phyloP scores from a whole-genome alignment of 2,888 invertebrate species.

The Exephanes ischioxanthus region DNA sequence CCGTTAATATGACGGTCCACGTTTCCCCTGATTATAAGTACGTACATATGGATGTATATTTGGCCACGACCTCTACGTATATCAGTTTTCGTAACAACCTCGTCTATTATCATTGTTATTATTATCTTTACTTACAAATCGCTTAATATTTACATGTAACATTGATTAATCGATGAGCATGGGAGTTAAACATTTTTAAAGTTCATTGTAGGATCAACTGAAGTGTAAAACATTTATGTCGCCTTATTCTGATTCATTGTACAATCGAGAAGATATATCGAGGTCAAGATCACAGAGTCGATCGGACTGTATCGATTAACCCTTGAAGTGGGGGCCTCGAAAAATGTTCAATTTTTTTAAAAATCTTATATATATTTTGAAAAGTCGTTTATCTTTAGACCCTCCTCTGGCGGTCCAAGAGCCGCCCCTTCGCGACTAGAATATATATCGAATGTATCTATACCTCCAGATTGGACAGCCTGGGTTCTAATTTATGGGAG shows the following conservation, averaged over 20 bases:
- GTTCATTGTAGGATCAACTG: slow-evolving; percentile 14
- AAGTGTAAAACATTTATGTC: slow-evolving; percentile 40
- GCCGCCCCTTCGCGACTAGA: neutral
- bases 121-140: slow-evolving; percentile 32
- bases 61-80: slow-evolving; percentile 52
- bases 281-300: slow-evolving; percentile 44
- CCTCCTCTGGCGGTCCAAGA: neutral
- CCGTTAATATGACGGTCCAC: slow-evolving; percentile 20
- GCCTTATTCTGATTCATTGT: slow-evolving; percentile 3
- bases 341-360: neutral
- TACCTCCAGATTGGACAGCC: neutral
- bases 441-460: neutral
- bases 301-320: slow-evolving; percentile 12
- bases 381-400: neutral
- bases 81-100: slow-evolving; percentile 47
- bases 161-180: slow-evolving; percentile 44
- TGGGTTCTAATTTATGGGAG: neutral
- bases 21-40: slow-evolving; percentile 33
- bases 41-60: slow-evolving; percentile 19
- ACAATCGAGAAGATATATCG: slow-evolving; percentile 6
- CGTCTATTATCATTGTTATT: slow-evolving; percentile 1
- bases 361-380: neutral
- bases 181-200: neutral
- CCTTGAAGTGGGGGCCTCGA: neutral
- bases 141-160: slow-evolving; percentile 54